These are phyloP conservation scores for Crotalus viridis DNA, from an alignment of 2,113 vertebrate species.

Conservation along the genomic window DNA sequence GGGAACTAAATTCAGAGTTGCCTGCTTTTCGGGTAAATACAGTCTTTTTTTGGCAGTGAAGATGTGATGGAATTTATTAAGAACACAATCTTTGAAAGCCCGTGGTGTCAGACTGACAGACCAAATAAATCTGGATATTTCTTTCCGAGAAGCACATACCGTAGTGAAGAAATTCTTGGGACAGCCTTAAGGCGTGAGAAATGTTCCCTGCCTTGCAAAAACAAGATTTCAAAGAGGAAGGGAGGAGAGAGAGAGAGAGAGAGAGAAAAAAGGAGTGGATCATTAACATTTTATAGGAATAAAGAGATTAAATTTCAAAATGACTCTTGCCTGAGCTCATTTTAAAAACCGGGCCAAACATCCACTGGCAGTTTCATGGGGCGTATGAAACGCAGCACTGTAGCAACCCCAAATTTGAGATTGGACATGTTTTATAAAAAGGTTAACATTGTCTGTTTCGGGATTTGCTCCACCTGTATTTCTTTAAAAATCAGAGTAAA, in stretches of 20 bases:
- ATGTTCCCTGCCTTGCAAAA: constrained; percentile 84
- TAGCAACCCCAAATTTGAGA: background rate
- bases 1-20: background rate
- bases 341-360: background rate
- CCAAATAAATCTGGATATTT: background rate
- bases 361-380: background rate
- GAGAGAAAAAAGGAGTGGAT: background rate
- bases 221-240: constrained; percentile 9
- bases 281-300: background rate
- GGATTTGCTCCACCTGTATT: background rate
- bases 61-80: background rate
- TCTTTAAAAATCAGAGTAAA: background rate
- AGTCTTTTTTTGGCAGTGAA: background rate
- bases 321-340: accelerated
- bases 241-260: background rate
- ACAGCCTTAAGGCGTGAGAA: constrained; percentile 83
- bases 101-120: background rate
- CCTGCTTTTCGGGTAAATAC: background rate
- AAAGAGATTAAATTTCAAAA: background rate
- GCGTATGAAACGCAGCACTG: background rate
- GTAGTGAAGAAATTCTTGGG: constrained; percentile 84
- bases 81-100: background rate
- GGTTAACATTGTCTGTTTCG: background rate
- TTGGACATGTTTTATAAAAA: background rate
- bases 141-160: constrained; percentile 69